Base-by-base conservation (phyloP, 2,888 invertebrate species). In the Lissocephala sabroskyi region DNA sequence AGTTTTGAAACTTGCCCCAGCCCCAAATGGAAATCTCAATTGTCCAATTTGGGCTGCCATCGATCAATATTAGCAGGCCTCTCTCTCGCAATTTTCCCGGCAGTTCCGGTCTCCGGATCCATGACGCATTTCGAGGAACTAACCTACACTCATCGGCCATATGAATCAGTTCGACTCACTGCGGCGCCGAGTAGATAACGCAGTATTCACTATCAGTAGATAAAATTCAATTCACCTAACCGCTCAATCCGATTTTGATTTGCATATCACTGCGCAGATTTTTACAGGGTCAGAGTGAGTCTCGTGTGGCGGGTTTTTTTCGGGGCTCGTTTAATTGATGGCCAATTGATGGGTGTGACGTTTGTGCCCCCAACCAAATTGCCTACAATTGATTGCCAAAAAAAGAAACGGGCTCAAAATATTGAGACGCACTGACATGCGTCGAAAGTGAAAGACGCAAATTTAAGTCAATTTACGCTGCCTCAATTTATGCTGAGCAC, bases 381-480 rank as follows among this genome's bases (percentile, higher is more conserved):
- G 45, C 41, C 41, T 44, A 10, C 46, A 56, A 64, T 62, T 70
- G 66, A 66, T 74, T 58, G 75, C 71, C 71, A 51, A 73, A 71
- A 76, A 73, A 56, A 58, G 35, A 40, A 49, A 45, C 44, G 14
- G 16, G 35, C 13, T 16, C 35, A 17, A 35, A 17, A 35, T 13
- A 13, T 16, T 35, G 3, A 16, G 14, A 23, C 3, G 7, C 4
- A 23, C 23, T 23, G 23, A 23, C 23, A 23, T 23, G 23, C 23
- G 23, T 7, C 23, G 7, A 40, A 42, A 42, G 41, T 56, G 45
- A 46, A 51, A 45, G 49, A 51, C 36, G 53, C 53, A 55, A 71
- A 76, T 76, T 71, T 50, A 64, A 70, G 64, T 66, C 77, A 71
- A 71, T 77, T 71, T 70, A 58, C 52, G 37, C 42, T 26, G 28